A percentile compares a stretch with the other conserved stretches of the same genome.
Conservation (phyloP, 2,888 invertebrate genomes). For the Archaeoteleia sp. region DNA sequence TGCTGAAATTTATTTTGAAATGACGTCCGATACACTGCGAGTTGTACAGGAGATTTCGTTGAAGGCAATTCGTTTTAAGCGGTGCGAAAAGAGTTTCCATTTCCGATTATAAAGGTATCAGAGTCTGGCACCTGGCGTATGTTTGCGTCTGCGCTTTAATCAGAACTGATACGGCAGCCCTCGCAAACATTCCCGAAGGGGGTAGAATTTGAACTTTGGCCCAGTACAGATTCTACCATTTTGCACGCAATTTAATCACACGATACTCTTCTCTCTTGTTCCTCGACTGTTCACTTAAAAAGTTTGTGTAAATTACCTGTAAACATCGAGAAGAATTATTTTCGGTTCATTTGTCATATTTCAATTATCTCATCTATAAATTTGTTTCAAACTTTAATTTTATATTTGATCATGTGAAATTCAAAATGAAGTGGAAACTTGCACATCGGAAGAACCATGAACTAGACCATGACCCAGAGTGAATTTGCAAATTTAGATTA, state of each 20-base stretch:
- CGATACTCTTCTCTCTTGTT: neutral
- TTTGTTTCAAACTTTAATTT: no score
- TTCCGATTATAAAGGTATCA: conserved; percentile 53
- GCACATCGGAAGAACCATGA: conserved; percentile 25
- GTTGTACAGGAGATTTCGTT: neutral
- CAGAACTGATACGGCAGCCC: conserved; percentile 41
- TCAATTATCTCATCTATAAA: no score
- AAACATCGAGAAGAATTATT: no score
- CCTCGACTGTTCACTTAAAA: no score
- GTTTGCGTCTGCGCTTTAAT: conserved; percentile 66
- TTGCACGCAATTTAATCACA: conserved; percentile 22
- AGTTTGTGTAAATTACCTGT: neutral
- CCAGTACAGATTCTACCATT: conserved; percentile 64
- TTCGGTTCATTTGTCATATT: no score
- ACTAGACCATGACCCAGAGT: conserved; percentile 43
- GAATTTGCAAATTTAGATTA: conserved; percentile 22
- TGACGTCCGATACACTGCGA: no score
- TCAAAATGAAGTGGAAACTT: no score
- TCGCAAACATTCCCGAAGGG: conserved; percentile 56
- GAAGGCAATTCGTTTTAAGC: neutral
- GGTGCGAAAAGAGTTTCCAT: conserved; percentile 25
- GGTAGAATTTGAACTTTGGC: conserved; percentile 67
- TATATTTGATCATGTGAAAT: neutral
- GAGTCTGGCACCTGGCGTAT: conserved; percentile 62
- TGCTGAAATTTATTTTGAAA: no score